A percentile compares a stretch with the other conserved stretches of the same genome.
These are phyloP conservation scores for Anguilla megastoma DNA, from an alignment of 2,797 vertebrate species.

Conservation along the genomic window DNA sequence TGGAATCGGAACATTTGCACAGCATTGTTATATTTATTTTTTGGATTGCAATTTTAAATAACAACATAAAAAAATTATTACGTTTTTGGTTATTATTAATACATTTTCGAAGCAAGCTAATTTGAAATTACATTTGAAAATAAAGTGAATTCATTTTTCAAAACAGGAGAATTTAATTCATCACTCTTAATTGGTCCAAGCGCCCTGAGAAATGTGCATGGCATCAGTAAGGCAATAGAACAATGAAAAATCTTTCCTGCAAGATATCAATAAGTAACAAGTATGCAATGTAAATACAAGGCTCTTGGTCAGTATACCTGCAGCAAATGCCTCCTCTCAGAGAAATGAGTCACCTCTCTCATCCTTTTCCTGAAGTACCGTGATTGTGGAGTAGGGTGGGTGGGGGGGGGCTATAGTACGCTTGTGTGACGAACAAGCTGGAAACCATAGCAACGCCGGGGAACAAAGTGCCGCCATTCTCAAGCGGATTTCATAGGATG, in stretches of 20 bases:
- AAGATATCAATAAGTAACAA: neutral
- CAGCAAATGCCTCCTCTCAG: neutral
- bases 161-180: neutral
- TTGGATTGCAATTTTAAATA: neutral
- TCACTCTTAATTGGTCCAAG: neutral
- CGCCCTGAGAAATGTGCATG: neutral
- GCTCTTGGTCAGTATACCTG: neutral
- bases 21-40: neutral
- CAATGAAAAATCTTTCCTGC: neutral
- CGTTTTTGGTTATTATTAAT: too few species aligned
- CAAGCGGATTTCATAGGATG: slow-evolving; percentile 15
- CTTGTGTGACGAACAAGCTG: slow-evolving; percentile 24
- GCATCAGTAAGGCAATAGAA: neutral
- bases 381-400: neutral
- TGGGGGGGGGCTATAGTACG: neutral
- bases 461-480: slow-evolving; percentile 19
- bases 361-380: slow-evolving; percentile 6
- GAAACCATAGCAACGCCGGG: slow-evolving; percentile 39
- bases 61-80: neutral
- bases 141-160: neutral
- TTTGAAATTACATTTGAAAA: neutral
- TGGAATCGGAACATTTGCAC: neutral
- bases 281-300: neutral
- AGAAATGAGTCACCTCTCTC: slow-evolving; percentile 19
- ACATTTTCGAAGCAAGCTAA: too few species aligned